Evolutionary conservation across 2,888 invertebrate species (phyloP), one percentile per base, ranked within the genome.

Genomic region (Lacanobia wlatinum): DNA sequence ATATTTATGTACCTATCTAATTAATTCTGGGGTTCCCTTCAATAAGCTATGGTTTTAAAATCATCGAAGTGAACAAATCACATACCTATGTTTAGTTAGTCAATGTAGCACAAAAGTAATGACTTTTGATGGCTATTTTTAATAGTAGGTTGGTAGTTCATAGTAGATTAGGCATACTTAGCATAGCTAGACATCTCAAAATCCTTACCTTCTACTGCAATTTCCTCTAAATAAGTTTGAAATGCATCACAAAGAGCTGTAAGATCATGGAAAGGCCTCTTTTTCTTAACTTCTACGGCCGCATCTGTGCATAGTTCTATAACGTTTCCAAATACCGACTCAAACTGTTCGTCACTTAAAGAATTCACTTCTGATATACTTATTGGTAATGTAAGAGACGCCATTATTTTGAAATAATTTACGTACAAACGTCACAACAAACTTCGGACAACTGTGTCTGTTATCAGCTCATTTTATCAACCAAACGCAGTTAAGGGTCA

Each of bases 271-370:
- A 97, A 97, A 2, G 97, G 97, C 58, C 96, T 91, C 82, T 93
- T 91, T 60, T 91, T 90, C 73, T 94, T 93, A 46, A 97, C 96
- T 43, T 91, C 87, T 55, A 89, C 90, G 0, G 97, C 97, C 34
- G 97, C 97, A 75, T 95, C 95, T 12, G 96, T 92, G 87, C 96
- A 97, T 74, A 97, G 92, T 87, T 97, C 97, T 68, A 97, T 96
- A n/a, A 97, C 97, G 92, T 97, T 97, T 28, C 95, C 95, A 88
- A 97, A 97, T 68, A 97, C 90, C 87, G 94, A 92, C 76, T 96
- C 96, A 89, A 97, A 97, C 78, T 96, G 93, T 59, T 96, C 95
- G 60, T 90, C 92, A 60, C 92, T 90, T 82, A 97, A 89, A 64
- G 91, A 92, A 89, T 97, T 97, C 0, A 97, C 96, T 88, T 97